Evolutionary conservation across 2,797 vertebrate genomes (phyloP).

Genomic region (Knipowitschia caucasica): DNA sequence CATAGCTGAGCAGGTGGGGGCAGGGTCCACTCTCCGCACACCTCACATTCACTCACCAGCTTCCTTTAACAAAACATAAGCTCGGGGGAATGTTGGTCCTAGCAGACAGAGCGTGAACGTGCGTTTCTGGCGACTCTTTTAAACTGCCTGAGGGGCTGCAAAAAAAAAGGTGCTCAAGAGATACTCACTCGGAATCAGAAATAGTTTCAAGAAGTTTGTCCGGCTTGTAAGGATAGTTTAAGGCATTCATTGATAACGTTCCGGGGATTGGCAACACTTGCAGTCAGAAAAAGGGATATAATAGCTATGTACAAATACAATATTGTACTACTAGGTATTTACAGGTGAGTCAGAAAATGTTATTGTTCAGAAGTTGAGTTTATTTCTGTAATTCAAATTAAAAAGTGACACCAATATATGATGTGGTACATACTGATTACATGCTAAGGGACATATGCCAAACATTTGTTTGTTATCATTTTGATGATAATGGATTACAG

Average conservation of each 20-base stretch:
- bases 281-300: neutral
- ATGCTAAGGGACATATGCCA: too few relatives aligned
- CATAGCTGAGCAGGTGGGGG: too few relatives aligned
- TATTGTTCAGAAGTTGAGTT: too few relatives aligned
- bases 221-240: neutral
- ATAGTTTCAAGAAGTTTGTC: neutral
- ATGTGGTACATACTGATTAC: too few relatives aligned
- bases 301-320: neutral
- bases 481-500: too few relatives aligned
- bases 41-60: conserved; percentile 32
- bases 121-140: neutral
- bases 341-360: too few relatives aligned
- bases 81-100: neutral
- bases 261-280: neutral
- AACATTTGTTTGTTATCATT: too few relatives aligned
- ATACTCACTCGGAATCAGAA: neutral
- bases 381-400: too few relatives aligned
- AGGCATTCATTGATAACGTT: conserved; percentile 1
- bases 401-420: too few relatives aligned
- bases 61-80: conserved; percentile 17
- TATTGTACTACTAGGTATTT: too few relatives aligned
- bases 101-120: neutral
- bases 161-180: neutral
- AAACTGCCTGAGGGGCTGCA: neutral
- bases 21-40: too few relatives aligned